phyloP scores from a whole-genome alignment of 2,888 invertebrate genomes.

The Pristionchus exspectatus region DNA sequence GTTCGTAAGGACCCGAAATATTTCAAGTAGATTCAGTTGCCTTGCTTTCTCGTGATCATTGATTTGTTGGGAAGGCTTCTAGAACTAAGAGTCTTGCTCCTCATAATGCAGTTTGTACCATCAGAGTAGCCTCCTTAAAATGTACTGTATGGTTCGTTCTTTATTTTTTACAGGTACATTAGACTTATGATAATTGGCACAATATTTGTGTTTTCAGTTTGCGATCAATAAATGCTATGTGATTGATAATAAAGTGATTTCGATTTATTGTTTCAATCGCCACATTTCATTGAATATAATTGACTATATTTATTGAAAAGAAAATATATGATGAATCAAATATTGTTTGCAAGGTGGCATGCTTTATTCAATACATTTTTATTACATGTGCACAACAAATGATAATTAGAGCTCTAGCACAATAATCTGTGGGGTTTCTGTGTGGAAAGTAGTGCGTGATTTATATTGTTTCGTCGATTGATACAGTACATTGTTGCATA shows the following conservation, averaged over 20 bases:
- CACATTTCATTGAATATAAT: too few relatives aligned
- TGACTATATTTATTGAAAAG: too few relatives aligned
- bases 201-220: not conserved
- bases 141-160: not conserved
- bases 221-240: not conserved
- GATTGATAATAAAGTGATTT: constrained; percentile 6
- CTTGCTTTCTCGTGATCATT: not conserved
- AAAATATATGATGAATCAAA: too few relatives aligned
- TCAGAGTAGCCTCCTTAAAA: not conserved
- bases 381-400: not conserved
- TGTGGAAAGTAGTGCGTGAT: not conserved
- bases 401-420: constrained; percentile 9
- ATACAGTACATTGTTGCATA: constrained; percentile 34
- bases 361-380: not conserved
- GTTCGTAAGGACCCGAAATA: not conserved
- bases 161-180: constrained; percentile 30
- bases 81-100: not conserved
- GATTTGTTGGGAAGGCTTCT: not conserved
- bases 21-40: not conserved
- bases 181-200: constrained; percentile 37
- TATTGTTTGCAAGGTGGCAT: too few relatives aligned
- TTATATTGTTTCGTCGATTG: not conserved
- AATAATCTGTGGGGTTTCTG: not conserved
- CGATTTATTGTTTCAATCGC: not conserved
- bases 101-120: not conserved